A percentile compares a stretch with the other conserved stretches of the same genome.
Conservation (phyloP, 2,888 invertebrate species). For the Teinopalpus imperialis region DNA sequence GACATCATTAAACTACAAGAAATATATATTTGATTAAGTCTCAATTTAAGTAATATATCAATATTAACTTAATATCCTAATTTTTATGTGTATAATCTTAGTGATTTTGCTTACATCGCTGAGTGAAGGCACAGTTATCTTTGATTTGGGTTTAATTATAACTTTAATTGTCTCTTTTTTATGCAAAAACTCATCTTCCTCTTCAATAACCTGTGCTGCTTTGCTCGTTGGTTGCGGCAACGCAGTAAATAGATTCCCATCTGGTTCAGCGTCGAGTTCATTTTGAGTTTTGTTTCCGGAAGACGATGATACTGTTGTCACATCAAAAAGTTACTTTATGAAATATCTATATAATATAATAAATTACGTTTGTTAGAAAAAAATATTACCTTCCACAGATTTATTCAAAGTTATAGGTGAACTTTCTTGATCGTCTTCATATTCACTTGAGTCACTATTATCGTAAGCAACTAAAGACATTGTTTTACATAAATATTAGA, state of each 20-base stretch:
- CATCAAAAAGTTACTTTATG: conserved; percentile 5
- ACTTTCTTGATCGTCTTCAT: conserved; percentile 52
- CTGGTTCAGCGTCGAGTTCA: conserved; percentile 24
- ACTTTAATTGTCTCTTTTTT: conserved; percentile 74
- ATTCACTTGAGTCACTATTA: conserved; percentile 74
- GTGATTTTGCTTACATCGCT: conserved; percentile 84
- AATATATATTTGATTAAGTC: conserved; percentile 23
- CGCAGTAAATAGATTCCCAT: conserved; percentile 52
- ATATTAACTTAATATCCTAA: too few species aligned
- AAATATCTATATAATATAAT: conserved; percentile 11
- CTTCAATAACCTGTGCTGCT: conserved; percentile 65
- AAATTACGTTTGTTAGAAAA: conserved; percentile 14
- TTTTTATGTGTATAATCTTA: too few species aligned
- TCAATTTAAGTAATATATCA: too few species aligned
- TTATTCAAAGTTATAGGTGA: conserved; percentile 41
- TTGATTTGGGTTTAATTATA: conserved; percentile 75
- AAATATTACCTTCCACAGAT: conserved; percentile 40
- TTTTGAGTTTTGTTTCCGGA: conserved; percentile 14
- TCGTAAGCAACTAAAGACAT: conserved; percentile 86
- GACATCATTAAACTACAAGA: conserved; percentile 82
- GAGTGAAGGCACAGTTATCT: conserved; percentile 86
- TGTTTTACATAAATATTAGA: too few species aligned
- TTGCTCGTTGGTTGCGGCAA: conserved; percentile 76
- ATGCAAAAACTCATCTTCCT: conserved; percentile 84
- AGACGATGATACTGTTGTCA: conserved; percentile 28